These are phyloP conservation scores for Loris lydekkerianus DNA, from an alignment of 2,797 vertebrate genomes.

Conservation along the genomic window DNA sequence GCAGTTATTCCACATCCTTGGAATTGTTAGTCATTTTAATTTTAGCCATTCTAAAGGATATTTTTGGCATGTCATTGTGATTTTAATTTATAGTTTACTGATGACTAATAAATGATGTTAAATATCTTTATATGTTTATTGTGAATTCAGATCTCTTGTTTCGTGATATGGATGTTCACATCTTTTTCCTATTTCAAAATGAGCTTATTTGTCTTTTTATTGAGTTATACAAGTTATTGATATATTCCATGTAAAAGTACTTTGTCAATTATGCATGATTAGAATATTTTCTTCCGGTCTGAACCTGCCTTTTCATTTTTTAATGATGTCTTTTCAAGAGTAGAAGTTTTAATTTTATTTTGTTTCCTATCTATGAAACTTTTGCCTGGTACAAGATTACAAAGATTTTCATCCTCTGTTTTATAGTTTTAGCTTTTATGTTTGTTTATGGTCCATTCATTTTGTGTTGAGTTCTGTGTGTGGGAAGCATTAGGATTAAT, in stretches of 20 bases:
- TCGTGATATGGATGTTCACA: background rate
- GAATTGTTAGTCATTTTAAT: background rate
- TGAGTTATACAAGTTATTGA: background rate
- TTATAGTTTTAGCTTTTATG: background rate
- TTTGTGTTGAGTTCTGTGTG: background rate
- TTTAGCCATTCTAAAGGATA: background rate
- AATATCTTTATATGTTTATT: background rate
- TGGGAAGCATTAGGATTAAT: background rate
- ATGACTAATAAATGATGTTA: background rate
- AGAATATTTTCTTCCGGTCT: background rate
- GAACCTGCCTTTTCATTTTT: conserved; percentile 1
- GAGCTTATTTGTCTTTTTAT: background rate
- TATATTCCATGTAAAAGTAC: background rate
- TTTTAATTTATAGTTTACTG: background rate
- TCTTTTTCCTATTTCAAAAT: background rate
- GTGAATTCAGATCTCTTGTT: background rate
- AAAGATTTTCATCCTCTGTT: background rate
- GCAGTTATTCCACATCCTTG: background rate
- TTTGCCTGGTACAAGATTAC: background rate
- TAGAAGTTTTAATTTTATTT: background rate
- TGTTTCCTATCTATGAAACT: background rate
- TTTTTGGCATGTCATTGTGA: background rate
- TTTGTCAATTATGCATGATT: background rate
- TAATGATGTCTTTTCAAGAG: background rate
- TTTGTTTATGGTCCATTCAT: background rate